Evolutionary conservation across 2,888 invertebrate genomes (phyloP), one percentile per base, ranked within the genome.

Genomic region (Teleiodes luculella): DNA sequence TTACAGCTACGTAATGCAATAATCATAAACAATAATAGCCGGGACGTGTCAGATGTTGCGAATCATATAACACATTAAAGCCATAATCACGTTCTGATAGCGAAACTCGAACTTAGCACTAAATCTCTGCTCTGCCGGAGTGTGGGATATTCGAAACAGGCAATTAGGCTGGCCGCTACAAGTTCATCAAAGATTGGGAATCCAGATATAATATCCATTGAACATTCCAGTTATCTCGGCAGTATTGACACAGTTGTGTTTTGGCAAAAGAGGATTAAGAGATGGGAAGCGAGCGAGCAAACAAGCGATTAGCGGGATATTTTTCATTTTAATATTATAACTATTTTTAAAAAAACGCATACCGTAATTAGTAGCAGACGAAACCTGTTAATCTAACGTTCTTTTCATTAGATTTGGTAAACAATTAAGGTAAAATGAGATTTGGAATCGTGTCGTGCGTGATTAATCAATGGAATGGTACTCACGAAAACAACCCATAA

Each of bases 201-300:
- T 78, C 76, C 73, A 56, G 59, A 76, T 86, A 86, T 87, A 87
- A 85, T 84, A 80, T 78, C 80, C 81, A 80, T 78, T 76, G 78
- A 80, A 76, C 76, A 81, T 80, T 81, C 77, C 80, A 85, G 83
- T 86, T 86, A 88, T 86, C 84, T 85, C 68, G 57, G 66, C 70
- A 61, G 62, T 86, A 82, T 86, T 86, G 85, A 85, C 82, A 85
- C 85, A 86, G 83, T 83, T 84, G 83, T 73, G 74, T 71, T 73
- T 67, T 31, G 37, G 14, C 2, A 6, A 37, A 14, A 37, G 35
- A 46, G 16, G 43, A 28, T 24, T 20, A 43, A 28, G 43, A 7
- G 20, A 43, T 13, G 11, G 43, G 28, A 28, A 11, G 7, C 4
- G 11, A 43, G 43, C 43, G 43, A 10, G 2, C n/a, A 11, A 2